phyloP scores from a whole-genome alignment of 2,888 invertebrate genomes.

The Andrena flavipes region DNA sequence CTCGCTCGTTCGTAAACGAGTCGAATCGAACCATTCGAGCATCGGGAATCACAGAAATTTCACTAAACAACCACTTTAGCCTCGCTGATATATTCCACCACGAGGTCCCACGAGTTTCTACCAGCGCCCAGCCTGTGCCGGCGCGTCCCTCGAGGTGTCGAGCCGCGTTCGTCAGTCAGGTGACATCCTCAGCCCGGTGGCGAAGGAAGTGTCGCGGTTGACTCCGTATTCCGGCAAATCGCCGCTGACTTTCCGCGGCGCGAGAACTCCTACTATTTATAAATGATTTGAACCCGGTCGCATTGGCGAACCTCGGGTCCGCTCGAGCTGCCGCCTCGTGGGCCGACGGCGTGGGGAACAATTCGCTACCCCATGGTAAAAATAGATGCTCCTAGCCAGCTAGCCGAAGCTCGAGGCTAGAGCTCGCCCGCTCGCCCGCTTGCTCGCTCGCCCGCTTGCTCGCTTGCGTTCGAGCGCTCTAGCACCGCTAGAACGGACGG shows the following conservation, averaged over 20 bases:
- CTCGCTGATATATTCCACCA: constrained; percentile 1
- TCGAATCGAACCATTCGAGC: too few species aligned
- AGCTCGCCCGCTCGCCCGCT: constrained; percentile 55
- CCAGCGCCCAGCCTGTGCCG: neutral
- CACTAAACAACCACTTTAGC: neutral
- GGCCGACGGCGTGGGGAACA: constrained; percentile 77
- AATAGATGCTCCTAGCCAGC: constrained; percentile 83
- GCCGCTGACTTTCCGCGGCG: constrained; percentile 74
- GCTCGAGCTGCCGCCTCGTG: constrained; percentile 74
- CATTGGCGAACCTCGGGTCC: constrained; percentile 78
- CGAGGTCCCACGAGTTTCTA: neutral
- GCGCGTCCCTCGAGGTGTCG: neutral
- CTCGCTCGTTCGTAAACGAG: too few species aligned
- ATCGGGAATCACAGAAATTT: neutral
- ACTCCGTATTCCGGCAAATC: constrained; percentile 61
- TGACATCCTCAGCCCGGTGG: neutral
- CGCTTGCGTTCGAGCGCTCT: constrained; percentile 47
- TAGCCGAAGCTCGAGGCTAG: constrained; percentile 76
- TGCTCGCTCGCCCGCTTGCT: too few species aligned
- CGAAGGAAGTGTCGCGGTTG: neutral
- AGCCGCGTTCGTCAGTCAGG: neutral
- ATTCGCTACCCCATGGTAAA: constrained; percentile 84
- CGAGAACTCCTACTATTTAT: constrained; percentile 81
- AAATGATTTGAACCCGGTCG: constrained; percentile 82
- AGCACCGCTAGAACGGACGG: constrained; percentile 67